Base-by-base conservation (phyloP, 1,140 invertebrate species). In the Copidosoma floridanum region DNA sequence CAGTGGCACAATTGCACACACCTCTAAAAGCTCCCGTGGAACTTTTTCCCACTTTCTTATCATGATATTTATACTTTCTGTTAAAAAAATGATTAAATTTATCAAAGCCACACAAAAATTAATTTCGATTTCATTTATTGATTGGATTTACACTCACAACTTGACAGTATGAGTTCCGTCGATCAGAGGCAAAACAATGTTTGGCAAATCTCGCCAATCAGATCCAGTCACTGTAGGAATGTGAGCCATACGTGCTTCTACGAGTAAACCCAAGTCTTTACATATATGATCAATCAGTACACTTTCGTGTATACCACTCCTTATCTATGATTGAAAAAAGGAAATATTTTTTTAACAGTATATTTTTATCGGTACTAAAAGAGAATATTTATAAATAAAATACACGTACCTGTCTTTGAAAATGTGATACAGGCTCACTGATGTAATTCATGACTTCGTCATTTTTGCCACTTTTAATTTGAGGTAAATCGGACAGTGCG, bases 151-250 rank as follows among this genome's bases (percentile, higher is more conserved):
- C 47, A 73, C 82, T 78, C 82, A 84, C 84, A 91, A 75, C 79
- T 85, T 85, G 66, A 84, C 85, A 29, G 82, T 80, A 62, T 82
- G 84, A 21, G 82, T 87, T 55, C 90, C 90, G 77, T 94, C 90
- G 10, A 81, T 84, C 8, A 94, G 78, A 41, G 82, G 76, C 0
- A 92, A 82, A 16, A 83, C 83, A 64, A 91, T 85, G 71, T 95
- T 95, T 0, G 93, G 93, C 8, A 95, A 78, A 78, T 94, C 91
- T 56, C 92, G 82, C 93, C 93, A 95, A 73, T 95, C 92, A 6
- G 90, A 88, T 11, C 91, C 92, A 12, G 85, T 85, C 12, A 80
- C 81, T 2, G 84, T 85, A 18, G 93, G 93, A 61, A 94, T 88
- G 62, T 91, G 81, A 35, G 82, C 79, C 67, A 95, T 93, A 46